These are phyloP conservation scores for Lepidocyrtoides sp. DNA, from an alignment of 2,888 invertebrate species.

Conservation along the genomic window DNA sequence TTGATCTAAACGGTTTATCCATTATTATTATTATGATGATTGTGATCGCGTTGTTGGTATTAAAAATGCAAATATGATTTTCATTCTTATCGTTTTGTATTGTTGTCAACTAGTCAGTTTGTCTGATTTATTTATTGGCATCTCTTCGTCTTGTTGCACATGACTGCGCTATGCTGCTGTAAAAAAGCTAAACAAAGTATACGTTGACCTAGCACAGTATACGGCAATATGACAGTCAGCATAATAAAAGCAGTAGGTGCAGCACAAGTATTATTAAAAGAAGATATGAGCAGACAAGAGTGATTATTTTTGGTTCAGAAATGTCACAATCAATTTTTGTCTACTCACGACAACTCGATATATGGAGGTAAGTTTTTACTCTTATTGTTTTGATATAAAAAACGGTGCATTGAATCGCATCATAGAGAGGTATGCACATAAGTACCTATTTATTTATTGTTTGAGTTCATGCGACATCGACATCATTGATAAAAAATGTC, in stretches of 20 bases:
- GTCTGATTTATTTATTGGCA: conserved; percentile 9
- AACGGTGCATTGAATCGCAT: background rate
- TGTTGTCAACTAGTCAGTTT: conserved; percentile 20
- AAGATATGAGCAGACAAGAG: background rate
- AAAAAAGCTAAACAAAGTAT: background rate
- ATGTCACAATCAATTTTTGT: conserved; percentile 20
- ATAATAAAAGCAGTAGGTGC: background rate
- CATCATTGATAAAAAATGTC: conserved; percentile 16
- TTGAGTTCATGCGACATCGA: conserved; percentile 34
- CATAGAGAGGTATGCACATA: background rate
- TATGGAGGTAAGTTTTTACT: background rate
- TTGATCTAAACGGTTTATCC: background rate
- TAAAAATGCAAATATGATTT: conserved; percentile 19
- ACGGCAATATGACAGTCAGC: background rate
- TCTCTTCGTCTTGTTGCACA: background rate
- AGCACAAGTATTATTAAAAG: background rate
- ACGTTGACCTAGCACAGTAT: background rate
- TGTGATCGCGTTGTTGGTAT: background rate
- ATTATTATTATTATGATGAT: background rate
- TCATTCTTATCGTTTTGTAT: conserved; percentile 17
- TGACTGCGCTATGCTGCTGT: background rate
- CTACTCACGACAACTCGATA: background rate
- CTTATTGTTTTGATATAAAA: conserved; percentile 18
- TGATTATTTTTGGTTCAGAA: conserved; percentile 20
- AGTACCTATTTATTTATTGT: conserved; percentile 25